These are phyloP conservation scores for Cosmorhoe ocellata DNA, from an alignment of 2,888 invertebrate species.

Conservation along the genomic window DNA sequence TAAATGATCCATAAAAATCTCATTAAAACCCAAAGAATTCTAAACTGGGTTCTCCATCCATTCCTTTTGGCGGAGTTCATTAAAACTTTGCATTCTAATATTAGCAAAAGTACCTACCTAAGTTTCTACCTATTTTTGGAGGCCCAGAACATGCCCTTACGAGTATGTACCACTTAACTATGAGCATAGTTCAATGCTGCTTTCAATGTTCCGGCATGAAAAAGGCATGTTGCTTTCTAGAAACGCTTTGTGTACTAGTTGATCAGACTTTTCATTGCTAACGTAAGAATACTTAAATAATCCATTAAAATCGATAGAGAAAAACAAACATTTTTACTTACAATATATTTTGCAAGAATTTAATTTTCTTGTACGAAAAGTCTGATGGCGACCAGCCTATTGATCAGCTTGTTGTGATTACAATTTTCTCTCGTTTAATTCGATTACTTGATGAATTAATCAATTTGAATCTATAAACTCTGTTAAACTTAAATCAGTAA, in stretches of 20 bases:
- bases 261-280: too few relatives aligned
- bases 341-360: background rate
- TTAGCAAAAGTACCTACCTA: too few relatives aligned
- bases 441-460: constrained; percentile 24
- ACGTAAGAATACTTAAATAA: too few relatives aligned
- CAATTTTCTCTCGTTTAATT: constrained; percentile 4
- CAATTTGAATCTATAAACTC: constrained; percentile 20
- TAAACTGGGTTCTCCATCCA: constrained; percentile 43
- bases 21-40: constrained; percentile 39
- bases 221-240: too few relatives aligned
- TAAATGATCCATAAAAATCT: constrained; percentile 29
- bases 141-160: too few relatives aligned
- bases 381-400: background rate
- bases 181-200: too few relatives aligned
- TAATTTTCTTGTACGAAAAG: background rate
- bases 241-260: too few relatives aligned
- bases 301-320: too few relatives aligned
- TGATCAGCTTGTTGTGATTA: constrained; percentile 4
- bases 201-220: too few relatives aligned
- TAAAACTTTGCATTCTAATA: constrained; percentile 38
- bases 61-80: constrained; percentile 37
- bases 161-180: too few relatives aligned
- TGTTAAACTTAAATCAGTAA: constrained; percentile 8
- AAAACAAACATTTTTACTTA: background rate
- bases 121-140: too few relatives aligned